phyloP scores from a whole-genome alignment of 92 coral and sea anemone genomes.

The Epizoanthus illoricatus region DNA sequence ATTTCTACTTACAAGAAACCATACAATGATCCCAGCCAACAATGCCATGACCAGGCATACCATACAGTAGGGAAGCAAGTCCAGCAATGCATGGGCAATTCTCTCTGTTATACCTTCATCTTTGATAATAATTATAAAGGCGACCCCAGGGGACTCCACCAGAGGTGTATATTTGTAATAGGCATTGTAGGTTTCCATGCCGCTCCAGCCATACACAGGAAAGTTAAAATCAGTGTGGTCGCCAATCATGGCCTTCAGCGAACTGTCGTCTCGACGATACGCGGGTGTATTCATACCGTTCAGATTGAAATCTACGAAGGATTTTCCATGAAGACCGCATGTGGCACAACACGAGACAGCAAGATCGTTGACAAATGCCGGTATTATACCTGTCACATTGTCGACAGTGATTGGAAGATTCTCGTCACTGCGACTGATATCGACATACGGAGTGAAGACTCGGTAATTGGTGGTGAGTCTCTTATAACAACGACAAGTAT shows the following conservation, averaged over 20 bases:
- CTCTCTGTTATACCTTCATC: constrained; percentile 41
- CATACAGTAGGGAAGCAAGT: constrained; percentile 59
- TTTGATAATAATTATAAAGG: constrained; percentile 61
- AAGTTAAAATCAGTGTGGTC: constrained; percentile 73
- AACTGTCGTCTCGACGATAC: constrained; percentile 52
- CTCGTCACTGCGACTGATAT: background rate
- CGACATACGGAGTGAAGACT: constrained; percentile 74
- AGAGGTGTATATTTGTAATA: constrained; percentile 63
- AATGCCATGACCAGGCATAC: constrained; percentile 54
- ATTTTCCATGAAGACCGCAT: constrained; percentile 70
- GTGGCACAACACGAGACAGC: constrained; percentile 66
- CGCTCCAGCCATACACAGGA: constrained; percentile 80
- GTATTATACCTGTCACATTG: constrained; percentile 81
- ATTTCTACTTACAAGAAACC: constrained; percentile 72
- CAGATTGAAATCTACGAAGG: constrained; percentile 72
- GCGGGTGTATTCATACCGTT: constrained; percentile 66
- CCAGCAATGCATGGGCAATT: constrained; percentile 45
- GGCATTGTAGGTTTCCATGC: constrained; percentile 61
- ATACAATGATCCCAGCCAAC: constrained; percentile 70
- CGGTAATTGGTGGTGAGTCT: constrained; percentile 77
- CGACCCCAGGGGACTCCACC: constrained; percentile 81
- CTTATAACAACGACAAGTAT: constrained; percentile 80
- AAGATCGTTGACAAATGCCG: constrained; percentile 63
- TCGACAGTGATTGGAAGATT: constrained; percentile 1
- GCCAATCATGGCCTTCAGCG: constrained; percentile 55